Base-by-base conservation (phyloP, 2,113 vertebrate genomes). In the Larimichthys crocea region DNA sequence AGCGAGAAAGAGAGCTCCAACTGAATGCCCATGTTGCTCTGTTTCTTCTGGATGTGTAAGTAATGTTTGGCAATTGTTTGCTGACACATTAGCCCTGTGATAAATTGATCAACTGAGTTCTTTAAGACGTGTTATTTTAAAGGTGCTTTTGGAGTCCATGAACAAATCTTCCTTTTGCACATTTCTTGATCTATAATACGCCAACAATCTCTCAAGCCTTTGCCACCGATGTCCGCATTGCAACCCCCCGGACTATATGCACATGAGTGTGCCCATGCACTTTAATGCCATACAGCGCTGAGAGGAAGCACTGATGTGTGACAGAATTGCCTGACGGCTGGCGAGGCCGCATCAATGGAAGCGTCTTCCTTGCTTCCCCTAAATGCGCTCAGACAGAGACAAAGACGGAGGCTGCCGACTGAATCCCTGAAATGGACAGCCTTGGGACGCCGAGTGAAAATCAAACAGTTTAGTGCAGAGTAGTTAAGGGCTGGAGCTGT, bases 311-410 rank as follows among this genome's bases (percentile, higher is more conserved):
- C 63, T 76, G 79, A 79, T 50, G 74, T 81, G 89, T 86, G 83
- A 77, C 69, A 63, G 86, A 82, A 70, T 64, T 76, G 69, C 40
- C 82, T 81, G 85, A 86, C 60, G 82, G 78, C 78, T 70, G 59
- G 60, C 24, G 73, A 31, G 48, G 57, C 77, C 26, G 31, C 80
- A 86, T 87, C 85, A 86, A 81, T 85, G 74, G 70, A 88, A 86
- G 74, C 63, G 83, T 86, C 88, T 86, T 86, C 73, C 79, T 65
- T 71, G 62, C 69, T 70, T 81, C 65, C 60, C 53, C 74, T 83
- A 90, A 91, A 94, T 81, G 82, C 63, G 64, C 74, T 84, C 84
- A 82, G 90, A 93, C 86, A 85, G 74, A 89, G 85, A 89, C 85
- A 93, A 84, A 92, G 89, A 90, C 42, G 19, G 75, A 84, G 53